Evolutionary conservation across 2,797 vertebrate genomes (phyloP).

Genomic region (Austrolebias charrua): DNA sequence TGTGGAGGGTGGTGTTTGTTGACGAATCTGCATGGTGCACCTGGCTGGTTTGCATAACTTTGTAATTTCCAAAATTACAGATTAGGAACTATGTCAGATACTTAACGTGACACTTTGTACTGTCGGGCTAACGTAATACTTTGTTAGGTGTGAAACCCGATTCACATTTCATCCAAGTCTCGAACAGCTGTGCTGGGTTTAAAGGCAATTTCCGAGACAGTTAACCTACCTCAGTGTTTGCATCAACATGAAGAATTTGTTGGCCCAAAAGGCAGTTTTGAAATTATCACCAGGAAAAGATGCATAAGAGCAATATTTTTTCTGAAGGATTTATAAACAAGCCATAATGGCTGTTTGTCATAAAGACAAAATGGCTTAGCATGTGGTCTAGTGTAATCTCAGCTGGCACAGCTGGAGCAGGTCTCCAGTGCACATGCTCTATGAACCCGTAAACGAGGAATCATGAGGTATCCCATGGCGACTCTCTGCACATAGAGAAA

Average conservation of each 20-base stretch:
- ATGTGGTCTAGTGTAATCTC: not conserved
- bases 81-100: not conserved
- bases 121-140: not conserved
- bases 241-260: not conserved
- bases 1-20: conserved; percentile 1
- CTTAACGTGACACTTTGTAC: not conserved
- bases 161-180: not conserved
- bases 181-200: not conserved
- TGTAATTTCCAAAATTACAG: conserved; percentile 10
- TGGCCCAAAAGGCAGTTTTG: not conserved
- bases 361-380: not conserved
- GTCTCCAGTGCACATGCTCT: not conserved
- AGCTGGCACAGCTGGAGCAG: not conserved
- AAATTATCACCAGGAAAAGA: not conserved
- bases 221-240: not conserved
- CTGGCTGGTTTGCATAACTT: conserved; percentile 2
- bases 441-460: not conserved
- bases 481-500: not conserved
- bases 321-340: not conserved
- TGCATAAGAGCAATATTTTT: not conserved
- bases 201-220: not conserved
- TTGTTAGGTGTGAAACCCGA: not conserved
- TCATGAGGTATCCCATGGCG: not conserved
- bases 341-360: not conserved
- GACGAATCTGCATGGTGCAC: not conserved